Base-by-base conservation (phyloP, 1,140 invertebrate species). In the Pseudobourletiella spinata region DNA sequence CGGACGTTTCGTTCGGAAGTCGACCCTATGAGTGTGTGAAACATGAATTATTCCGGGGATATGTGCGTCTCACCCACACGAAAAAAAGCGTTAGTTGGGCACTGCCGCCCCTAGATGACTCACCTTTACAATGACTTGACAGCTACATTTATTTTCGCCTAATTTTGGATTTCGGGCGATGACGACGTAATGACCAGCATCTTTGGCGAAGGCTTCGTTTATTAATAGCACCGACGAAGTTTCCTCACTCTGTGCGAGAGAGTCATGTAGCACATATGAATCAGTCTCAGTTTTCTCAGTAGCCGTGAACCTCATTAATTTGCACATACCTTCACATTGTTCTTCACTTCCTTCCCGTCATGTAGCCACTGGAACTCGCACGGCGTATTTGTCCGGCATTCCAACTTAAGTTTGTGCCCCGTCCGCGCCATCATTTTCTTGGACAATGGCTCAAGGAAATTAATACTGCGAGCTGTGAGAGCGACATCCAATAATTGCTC, bases 131-230 rank as follows among this genome's bases (percentile, higher is more conserved):
- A 81, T 80, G 16, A 87, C 81, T 71, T 78, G 82, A 67, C 83
- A 85, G 58, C 78, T 78, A 60, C 78, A 80, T 18, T 78, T 79
- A 3, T 78, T 79, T 73, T 86, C 83, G 22, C 84, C 85, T 3
- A 55, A 24, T 35, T 79, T 79, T 54, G 79, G 69, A 71, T 86
- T 87, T 56, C 77, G 81, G 3, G 83, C 84, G 63, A 74, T 80
- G 62, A 85, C 79, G 42, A 76, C 75, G 73, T 87, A 87, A 59
- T 76, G 79, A 59, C 86, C 86, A 63, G 83, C 83, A 77, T 84
- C 83, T 75, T 86, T 85, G n/a, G 83, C 80, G 72, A 81, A 83
- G n/a, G 83, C 85, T 75, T 87, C 83, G 39, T 80, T 73, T 56
- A 87, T 81, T 68, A 80, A 76, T 63, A 91, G 76, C 54, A 81